Percentiles rank a stretch among this genome's conserved stretches.
phyloP scores from a whole-genome alignment of 2,113 vertebrate species.

The Cyanistes caeruleus region DNA sequence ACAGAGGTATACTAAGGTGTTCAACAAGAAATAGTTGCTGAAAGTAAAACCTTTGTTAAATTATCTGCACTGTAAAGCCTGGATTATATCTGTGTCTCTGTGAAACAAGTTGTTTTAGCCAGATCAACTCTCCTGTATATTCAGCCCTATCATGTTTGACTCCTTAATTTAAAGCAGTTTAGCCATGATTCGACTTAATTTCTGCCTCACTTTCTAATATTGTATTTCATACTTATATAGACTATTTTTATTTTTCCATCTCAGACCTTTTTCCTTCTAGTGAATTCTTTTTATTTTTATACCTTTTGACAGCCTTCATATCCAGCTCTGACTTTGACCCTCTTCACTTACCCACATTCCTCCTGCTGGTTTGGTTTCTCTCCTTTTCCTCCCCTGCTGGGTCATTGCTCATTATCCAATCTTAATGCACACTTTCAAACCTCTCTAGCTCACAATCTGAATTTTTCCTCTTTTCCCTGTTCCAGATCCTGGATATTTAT shows the following conservation, averaged over 20 bases:
- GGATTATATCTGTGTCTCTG: not conserved
- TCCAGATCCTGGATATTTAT: not conserved
- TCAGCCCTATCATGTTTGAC: not conserved
- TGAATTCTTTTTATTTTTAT: not conserved
- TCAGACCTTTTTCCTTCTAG: not conserved
- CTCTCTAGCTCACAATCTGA: not conserved
- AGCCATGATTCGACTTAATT: not conserved
- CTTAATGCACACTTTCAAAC: not conserved
- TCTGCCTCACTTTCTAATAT: not conserved
- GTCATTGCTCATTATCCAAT: not conserved
- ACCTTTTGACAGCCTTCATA: not conserved
- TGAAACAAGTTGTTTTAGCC: not conserved
- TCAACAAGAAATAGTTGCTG: not conserved
- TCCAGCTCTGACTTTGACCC: not conserved
- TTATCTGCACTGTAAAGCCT: not conserved
- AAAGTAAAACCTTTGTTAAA: not conserved
- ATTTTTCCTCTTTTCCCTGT: not conserved
- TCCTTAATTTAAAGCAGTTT: not conserved
- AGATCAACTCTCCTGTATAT: not conserved
- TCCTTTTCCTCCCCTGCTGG: conserved; percentile 13
- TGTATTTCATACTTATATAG: not conserved
- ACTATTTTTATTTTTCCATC: not conserved
- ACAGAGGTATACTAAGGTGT: not conserved
- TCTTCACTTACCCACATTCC: not conserved
- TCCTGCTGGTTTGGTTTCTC: conserved; percentile 14